Conservation (phyloP, 1,140 invertebrate species). For the Brachionus rotundiformis region DNA sequence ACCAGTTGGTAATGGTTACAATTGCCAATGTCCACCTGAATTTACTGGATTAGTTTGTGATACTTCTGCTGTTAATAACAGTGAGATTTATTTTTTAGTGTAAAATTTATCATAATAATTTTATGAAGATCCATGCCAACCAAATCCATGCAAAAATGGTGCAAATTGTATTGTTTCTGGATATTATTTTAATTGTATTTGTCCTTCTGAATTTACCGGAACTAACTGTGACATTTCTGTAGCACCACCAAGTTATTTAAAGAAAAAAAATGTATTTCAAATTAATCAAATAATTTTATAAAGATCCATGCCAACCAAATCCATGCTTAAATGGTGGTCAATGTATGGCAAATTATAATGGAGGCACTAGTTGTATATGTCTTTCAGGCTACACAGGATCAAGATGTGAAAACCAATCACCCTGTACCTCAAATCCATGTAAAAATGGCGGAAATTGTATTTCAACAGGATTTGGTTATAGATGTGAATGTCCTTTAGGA, state of each 20-base stretch:
- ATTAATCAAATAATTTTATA: neutral
- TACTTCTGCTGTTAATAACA: neutral
- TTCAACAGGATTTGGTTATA: constrained; percentile 50
- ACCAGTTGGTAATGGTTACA: constrained; percentile 60
- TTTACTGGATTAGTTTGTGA: constrained; percentile 56
- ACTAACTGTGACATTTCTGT: neutral
- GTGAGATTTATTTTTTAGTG: neutral
- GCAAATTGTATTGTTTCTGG: constrained; percentile 35
- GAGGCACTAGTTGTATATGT: constrained; percentile 27
- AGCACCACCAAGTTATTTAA: neutral
- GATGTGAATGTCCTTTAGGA: constrained; percentile 39
- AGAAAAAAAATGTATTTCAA: too few relatives aligned
- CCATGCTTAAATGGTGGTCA: constrained; percentile 38
- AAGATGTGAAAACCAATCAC: constrained; percentile 46
- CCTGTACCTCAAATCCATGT: constrained; percentile 54
- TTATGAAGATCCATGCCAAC: constrained; percentile 50
- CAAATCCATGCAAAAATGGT: constrained; percentile 52
- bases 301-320: constrained; percentile 16
- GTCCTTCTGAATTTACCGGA: constrained; percentile 44
- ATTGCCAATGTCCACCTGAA: constrained; percentile 62
- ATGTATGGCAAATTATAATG: constrained; percentile 9
- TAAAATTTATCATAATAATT: neutral
- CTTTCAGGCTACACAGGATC: constrained; percentile 30
- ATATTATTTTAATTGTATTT: constrained; percentile 48
- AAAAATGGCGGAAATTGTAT: constrained; percentile 54